phyloP scores from a whole-genome alignment of 1,140 invertebrate genomes.

The Archivesica marissinica region DNA sequence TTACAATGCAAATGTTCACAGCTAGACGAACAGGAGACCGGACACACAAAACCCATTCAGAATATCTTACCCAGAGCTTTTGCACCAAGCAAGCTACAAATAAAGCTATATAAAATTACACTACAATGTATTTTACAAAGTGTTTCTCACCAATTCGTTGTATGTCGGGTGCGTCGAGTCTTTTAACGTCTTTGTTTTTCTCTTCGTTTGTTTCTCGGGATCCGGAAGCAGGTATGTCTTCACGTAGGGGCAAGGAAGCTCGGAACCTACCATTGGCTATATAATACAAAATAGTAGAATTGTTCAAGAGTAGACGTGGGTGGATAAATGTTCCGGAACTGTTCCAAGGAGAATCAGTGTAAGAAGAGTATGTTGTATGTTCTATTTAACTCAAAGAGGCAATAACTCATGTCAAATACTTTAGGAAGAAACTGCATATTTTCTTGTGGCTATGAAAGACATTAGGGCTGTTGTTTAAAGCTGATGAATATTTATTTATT shows the following conservation, averaged over 20 bases:
- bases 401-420: too few relatives aligned
- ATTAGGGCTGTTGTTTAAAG: too few relatives aligned
- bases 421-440: too few relatives aligned
- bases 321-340: too few relatives aligned
- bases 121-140: neutral
- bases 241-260: constrained; percentile 93
- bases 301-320: too few relatives aligned
- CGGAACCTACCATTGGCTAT: constrained; percentile 61
- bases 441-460: too few relatives aligned
- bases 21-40: neutral
- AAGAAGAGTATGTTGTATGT: too few relatives aligned
- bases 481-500: too few relatives aligned
- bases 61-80: neutral
- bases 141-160: constrained; percentile 94
- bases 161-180: constrained; percentile 97
- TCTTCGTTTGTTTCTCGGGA: constrained; percentile 93
- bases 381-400: too few relatives aligned
- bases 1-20: neutral
- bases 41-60: neutral
- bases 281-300: neutral
- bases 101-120: neutral
- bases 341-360: too few relatives aligned
- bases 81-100: neutral
- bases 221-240: constrained; percentile 95
- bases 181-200: constrained; percentile 97